Base-by-base conservation (phyloP, 2,888 invertebrate genomes). In the Sipunculus nudus region DNA sequence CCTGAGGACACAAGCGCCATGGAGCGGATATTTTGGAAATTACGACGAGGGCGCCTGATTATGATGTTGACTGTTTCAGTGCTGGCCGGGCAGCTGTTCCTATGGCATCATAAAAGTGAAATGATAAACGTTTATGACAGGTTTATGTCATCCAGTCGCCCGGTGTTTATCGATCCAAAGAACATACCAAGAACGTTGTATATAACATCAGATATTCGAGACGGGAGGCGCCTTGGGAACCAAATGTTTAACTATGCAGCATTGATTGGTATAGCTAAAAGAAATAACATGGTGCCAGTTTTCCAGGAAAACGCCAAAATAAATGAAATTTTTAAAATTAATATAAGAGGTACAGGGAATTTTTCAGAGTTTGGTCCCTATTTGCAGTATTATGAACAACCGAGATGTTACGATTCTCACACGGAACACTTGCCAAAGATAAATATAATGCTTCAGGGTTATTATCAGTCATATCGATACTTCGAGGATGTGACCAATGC, bases 391-490 rank as follows among this genome's bases (percentile, higher is more conserved):
- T 65, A 65, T 23, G 29, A 59, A 23, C 31, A 66, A 26, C 57
- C 55, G 3, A 48, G 62, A 23, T 66, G 65, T 2, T 66, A 60
- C 40, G 67, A 67, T 56, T 19, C 48, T 8, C 25, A 19, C 8
- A 46, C 53, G 1, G 46, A 53, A 38, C 28, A 29, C 5, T 41
- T 67, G 5, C 45, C 28, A 21, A 38, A 19, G 1, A 8, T 39
- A 32, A 56, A 61, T 26, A 58, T 45, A n/a, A 54, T 56, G n/a
- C 53, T 78, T 5, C 54, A 54, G 21, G 76, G 77, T 1, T 78
- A 74, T 53, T 68, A 72, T 38, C 78, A 78, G 53, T 76, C 77
- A 0, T 78, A 72, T 68, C 73, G 64, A 53, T 78, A 78, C 59
- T 78, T 75, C 58, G 65, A 69, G n/a, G 41, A 66, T 32, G 60